Evolutionary conservation across 2,113 vertebrate species (phyloP).

Genomic region (Hypomesus transpacificus): DNA sequence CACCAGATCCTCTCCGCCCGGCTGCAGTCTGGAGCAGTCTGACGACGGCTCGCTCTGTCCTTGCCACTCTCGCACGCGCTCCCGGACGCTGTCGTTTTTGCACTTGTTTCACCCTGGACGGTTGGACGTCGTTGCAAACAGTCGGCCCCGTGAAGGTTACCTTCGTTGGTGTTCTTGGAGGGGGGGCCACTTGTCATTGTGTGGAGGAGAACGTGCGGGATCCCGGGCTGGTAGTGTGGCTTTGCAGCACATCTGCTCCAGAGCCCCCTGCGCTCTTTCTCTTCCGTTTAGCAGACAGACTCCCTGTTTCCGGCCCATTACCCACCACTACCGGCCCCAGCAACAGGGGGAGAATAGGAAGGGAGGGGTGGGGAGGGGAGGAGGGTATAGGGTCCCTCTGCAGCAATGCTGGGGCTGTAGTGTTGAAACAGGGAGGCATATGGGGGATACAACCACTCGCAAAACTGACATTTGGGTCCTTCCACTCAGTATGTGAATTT

Average conservation of each 20-base stretch:
- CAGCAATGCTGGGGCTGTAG: not conserved
- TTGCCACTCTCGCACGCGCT: conserved; percentile 14
- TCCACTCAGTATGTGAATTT: not conserved
- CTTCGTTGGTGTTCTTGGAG: not conserved
- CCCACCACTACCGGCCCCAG: conserved; percentile 41
- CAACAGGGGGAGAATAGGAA: conserved; percentile 4
- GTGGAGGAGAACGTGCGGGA: not conserved
- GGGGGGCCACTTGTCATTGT: not conserved
- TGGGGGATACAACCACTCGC: not conserved
- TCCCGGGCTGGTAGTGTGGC: conserved; percentile 5
- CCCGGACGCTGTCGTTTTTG: not conserved
- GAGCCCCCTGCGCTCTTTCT: conserved; percentile 22
- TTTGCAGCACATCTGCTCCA: conserved; percentile 31
- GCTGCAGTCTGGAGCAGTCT: conserved; percentile 36
- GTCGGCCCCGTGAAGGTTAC: not conserved
- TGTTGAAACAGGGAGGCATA: not conserved
- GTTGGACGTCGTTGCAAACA: not conserved
- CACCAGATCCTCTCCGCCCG: conserved; percentile 47
- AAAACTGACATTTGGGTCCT: too few species aligned
- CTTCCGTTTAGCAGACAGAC: conserved; percentile 42
- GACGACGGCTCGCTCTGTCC: conserved; percentile 31
- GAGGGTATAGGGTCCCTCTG: not conserved
- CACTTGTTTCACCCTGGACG: not conserved
- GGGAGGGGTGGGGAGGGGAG: not conserved
- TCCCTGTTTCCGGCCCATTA: conserved; percentile 56